Conservation (phyloP, 92 coral and sea anemone genomes). For the Nematostella vectensis region DNA sequence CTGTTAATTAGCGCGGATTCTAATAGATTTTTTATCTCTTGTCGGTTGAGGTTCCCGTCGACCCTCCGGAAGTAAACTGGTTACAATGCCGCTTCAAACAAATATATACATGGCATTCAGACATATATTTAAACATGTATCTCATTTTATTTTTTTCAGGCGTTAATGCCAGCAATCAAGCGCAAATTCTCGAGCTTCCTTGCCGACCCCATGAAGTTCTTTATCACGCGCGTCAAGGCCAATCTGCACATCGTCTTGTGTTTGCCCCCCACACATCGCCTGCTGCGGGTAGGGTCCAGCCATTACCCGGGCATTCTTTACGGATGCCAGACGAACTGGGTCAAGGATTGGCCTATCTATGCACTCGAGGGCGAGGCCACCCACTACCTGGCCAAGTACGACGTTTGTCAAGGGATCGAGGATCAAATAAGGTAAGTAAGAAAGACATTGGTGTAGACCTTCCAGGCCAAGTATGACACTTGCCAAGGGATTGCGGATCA, state of each 20-base stretch:
- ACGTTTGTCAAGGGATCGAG: constrained; percentile 60
- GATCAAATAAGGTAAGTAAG: constrained; percentile 61
- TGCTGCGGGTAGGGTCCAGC: constrained; percentile 44
- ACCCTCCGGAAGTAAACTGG: too few species aligned
- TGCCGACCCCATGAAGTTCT: constrained; percentile 98
- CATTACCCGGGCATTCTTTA: constrained; percentile 86
- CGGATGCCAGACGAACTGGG: constrained; percentile 87
- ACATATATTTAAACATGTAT: too few species aligned
- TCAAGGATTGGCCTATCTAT: constrained; percentile 93
- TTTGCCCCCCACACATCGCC: constrained; percentile 83
- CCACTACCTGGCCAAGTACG: constrained; percentile 70
- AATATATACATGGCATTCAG: too few species aligned
- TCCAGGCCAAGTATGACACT: constrained; percentile 52
- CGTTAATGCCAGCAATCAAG: constrained; percentile 97
- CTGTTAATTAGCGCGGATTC: too few species aligned
- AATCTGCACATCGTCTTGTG: constrained; percentile 88
- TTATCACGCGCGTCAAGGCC: constrained; percentile 90
- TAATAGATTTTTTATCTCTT: too few species aligned
- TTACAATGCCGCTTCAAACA: too few species aligned
- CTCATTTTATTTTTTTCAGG: constrained; percentile 32
- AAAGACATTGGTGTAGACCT: too few species aligned
- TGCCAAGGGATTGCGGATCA: constrained; percentile 63
- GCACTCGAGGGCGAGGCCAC: constrained; percentile 92
- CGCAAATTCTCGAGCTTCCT: constrained; percentile 95
- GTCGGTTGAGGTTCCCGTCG: too few species aligned